Evolutionary conservation across 1,140 invertebrate species (phyloP), one percentile per base, ranked within the genome.

Genomic region (Drosophila malerkotliana): DNA sequence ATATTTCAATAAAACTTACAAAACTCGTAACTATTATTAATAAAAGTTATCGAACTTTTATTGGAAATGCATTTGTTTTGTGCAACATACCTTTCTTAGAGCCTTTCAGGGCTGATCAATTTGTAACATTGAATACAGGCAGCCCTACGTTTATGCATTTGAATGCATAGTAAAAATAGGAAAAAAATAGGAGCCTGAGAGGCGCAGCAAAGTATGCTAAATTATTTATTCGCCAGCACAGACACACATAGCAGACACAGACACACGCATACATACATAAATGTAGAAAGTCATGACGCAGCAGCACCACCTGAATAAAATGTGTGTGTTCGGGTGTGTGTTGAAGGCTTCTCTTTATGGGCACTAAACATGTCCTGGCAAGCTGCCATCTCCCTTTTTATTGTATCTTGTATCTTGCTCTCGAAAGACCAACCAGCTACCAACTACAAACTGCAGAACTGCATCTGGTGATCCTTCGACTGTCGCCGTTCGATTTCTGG

Each of bases 121-220:
- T 8, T 32, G 32, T 9, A 9, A 10, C 34, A 12, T 37, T 8
- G 32, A 34, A 10, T 10, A 9, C 9, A 3, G 8, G 32, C 32
- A 10, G 34, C 12, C 34, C 34, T 12, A 4, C 34, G 34, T 7
- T 7, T n/a, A 34, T 45, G 48, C 53, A 57, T 53, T 39, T 55
- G 48, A 73, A 61, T 53, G 45, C 21, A 32, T 24, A 54, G 30
- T 9, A 18, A 44, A 44, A 44, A 44, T 44, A 18, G 14, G n/a
- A 44, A 44, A 44, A 15, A 44, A 44, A 15, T 44, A 44, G 28
- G 14, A 34, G 47, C 14, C 34, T 47, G 39, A 18, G 39, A 18
- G 32, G 47, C 51, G 48, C 57, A 61, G 45, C 57, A 73, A 81
- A 80, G 62, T 60, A 82, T 73, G 79, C 67, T 51, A 77, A 67